These are phyloP conservation scores for Liopterus haemorrhoidalis DNA, from an alignment of 2,888 invertebrate genomes.

Conservation along the genomic window DNA sequence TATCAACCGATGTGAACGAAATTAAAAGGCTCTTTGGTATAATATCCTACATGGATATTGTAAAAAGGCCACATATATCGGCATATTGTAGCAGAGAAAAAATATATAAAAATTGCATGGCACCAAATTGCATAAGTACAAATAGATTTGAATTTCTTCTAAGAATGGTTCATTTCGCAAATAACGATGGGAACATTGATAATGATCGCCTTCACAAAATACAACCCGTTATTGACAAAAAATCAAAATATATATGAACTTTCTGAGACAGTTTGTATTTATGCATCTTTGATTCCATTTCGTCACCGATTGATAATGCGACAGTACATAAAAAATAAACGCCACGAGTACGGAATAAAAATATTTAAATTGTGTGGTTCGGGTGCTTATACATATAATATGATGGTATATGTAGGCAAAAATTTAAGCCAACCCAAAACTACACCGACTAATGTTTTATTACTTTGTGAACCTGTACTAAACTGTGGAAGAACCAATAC, in stretches of 20 bases:
- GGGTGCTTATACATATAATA: slow-evolving; percentile 24
- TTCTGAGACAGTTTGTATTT: slow-evolving; percentile 25
- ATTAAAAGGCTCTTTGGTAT: slow-evolving; percentile 6
- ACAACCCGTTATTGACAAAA: slow-evolving; percentile 16
- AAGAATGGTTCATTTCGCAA: slow-evolving; percentile 26
- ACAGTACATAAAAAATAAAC: slow-evolving; percentile 30
- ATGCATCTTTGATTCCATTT: slow-evolving; percentile 31
- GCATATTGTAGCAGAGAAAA: slow-evolving; percentile 33
- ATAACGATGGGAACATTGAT: slow-evolving; percentile 23
- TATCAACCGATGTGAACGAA: slow-evolving; percentile 3
- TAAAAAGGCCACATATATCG: slow-evolving; percentile 27
- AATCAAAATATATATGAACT: slow-evolving; percentile 23
- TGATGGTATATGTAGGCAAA: slow-evolving; percentile 25
- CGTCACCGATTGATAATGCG: slow-evolving; percentile 29
- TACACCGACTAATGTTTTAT: too few relatives aligned
- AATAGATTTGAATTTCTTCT: slow-evolving; percentile 29
- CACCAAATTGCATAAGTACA: slow-evolving; percentile 24
- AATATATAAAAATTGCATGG: slow-evolving; percentile 25
- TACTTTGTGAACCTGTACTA: slow-evolving; percentile 1
- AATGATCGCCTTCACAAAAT: slow-evolving; percentile 25
- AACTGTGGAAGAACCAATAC: slow-evolving; percentile 12
- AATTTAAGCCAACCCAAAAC: slow-evolving; percentile 18
- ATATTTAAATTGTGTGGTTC: slow-evolving; percentile 31
- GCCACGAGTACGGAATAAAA: slow-evolving; percentile 32
- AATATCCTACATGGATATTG: slow-evolving; percentile 30